Base-by-base conservation (phyloP, 92 coral and sea anemone genomes). In the Epizoanthus rinbou region DNA sequence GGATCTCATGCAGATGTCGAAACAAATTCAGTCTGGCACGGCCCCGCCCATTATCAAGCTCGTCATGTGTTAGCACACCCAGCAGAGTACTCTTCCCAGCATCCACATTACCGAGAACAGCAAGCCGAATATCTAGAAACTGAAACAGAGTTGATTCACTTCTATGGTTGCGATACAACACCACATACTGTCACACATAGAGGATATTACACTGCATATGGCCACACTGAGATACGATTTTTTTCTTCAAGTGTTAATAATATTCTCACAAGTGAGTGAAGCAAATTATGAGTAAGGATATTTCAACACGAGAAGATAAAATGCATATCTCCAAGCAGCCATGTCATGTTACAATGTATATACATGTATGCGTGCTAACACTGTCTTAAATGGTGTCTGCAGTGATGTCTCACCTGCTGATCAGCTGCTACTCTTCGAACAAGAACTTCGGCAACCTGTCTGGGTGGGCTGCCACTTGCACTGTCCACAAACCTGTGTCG, bases 61-160 rank as follows among this genome's bases (percentile, higher is more conserved):
- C 99, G 47, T 94, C 98, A 85, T 96, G 90, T 1, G 99, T 94
- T 65, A 96, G 84, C 67, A 96, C 99, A 43, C 99, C 98, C 35
- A 96, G 90, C 58, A 96, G 58, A 6, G 99, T 96, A 66, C 99
- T 96, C 73, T 96, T 96, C 19, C 99, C 99, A 80, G 97, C 93
- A 59, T 96, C 99, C 28, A 94, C 99, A 88, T 96, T 96, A 6
- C 99, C 99, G 57, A 96, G 87, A 53, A 96, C 99, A 80, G 99
- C 99, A 63, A 96, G 90, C 57, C 99, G 85, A 37, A 96, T 94
- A 82, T 96, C 99, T 76, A 94, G 88, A 74, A 96, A 93, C 99
- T 96, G 68, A 11, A 72, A 76, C 35, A 25, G 64, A 43, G 76
- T 4, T 19, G 3, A 62, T 6, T 37, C 43, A 37, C 43, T 37